phyloP scores from a whole-genome alignment of 1,140 invertebrate genomes.

The Cataglyphis hispanica region DNA sequence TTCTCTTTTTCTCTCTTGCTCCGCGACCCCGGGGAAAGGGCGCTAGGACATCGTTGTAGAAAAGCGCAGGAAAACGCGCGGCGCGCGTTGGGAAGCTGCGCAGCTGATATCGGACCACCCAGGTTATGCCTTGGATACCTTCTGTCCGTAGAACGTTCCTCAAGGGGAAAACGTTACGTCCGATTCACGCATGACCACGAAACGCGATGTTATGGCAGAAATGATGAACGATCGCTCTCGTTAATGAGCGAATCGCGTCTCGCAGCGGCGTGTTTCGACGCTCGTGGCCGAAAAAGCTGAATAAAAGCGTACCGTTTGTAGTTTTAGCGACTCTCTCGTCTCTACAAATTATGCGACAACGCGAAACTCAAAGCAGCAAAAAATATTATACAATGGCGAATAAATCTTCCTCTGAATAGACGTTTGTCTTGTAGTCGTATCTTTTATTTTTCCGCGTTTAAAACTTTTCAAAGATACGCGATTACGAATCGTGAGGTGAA shows the following conservation, averaged over 20 bases:
- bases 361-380: neutral
- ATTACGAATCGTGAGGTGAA: slow-evolving; percentile 1
- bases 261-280: slow-evolving; percentile 26
- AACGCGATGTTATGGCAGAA: slow-evolving; percentile 31
- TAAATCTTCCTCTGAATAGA: neutral
- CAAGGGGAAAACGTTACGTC: slow-evolving; percentile 68
- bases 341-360: neutral
- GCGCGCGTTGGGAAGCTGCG: slow-evolving; percentile 80
- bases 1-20: slow-evolving; percentile 39
- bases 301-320: slow-evolving; percentile 11
- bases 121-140: slow-evolving; percentile 77
- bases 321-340: neutral
- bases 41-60: slow-evolving; percentile 66
- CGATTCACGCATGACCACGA: slow-evolving; percentile 62
- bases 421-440: neutral
- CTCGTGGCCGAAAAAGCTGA: neutral
- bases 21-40: slow-evolving; percentile 67
- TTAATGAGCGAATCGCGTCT: slow-evolving; percentile 60
- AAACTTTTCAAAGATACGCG: neutral
- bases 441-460: neutral
- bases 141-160: slow-evolving; percentile 41
- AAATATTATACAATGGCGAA: neutral
- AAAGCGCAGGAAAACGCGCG: slow-evolving; percentile 73
- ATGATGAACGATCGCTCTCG: slow-evolving; percentile 32
- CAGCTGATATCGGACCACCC: slow-evolving; percentile 86